Evolutionary conservation across 2,888 invertebrate genomes (phyloP), one percentile per base, ranked within the genome.

Genomic region (Neria commutata): DNA sequence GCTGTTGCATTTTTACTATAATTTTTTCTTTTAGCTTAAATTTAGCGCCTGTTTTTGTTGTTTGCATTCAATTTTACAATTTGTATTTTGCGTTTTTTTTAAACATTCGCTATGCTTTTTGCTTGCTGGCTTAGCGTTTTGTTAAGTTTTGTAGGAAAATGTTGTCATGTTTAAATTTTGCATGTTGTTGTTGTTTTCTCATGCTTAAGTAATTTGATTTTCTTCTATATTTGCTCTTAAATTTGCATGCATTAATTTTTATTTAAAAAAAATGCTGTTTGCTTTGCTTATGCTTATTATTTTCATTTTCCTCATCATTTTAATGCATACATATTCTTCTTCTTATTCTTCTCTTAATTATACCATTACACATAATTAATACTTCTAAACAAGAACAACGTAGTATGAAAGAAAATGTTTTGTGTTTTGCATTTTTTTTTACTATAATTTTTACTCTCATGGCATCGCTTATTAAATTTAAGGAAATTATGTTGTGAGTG

Each of bases 341-440:
- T 0, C 29, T 49, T 45, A 25, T 50, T 2, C 21, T 11, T 46
- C 14, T 23, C 2, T 3, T 4, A 33, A 5, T 19, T 26, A 23
- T 42, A 53, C 42, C 26, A 42, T 51, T 54, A 54, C 66, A 66
- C 61, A 66, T 68, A 67, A 70, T 66, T 65, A 68, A 70, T 71
- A 66, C 64, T 68, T 69, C 71, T 71, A 74, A 76, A 77, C 75
- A 75, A 77, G 74, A 76, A 76, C 75, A 76, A 75, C 70, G 68
- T 70, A 72, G 69, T 70, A 69, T 65, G 67, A 71, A 73, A 69
- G 71, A 70, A 72, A 70, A 70, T 48, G 24, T 25, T 34, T 53
- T 53, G 24, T 23, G 16, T 49, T 37, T 45, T 56, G 33, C 5
- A 40, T 47, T 25, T 2, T 46, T 45, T 51, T 51, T 11, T 51